Evolutionary conservation across 2,888 invertebrate species (phyloP).

Genomic region (Lasioglossum pauxillum): DNA sequence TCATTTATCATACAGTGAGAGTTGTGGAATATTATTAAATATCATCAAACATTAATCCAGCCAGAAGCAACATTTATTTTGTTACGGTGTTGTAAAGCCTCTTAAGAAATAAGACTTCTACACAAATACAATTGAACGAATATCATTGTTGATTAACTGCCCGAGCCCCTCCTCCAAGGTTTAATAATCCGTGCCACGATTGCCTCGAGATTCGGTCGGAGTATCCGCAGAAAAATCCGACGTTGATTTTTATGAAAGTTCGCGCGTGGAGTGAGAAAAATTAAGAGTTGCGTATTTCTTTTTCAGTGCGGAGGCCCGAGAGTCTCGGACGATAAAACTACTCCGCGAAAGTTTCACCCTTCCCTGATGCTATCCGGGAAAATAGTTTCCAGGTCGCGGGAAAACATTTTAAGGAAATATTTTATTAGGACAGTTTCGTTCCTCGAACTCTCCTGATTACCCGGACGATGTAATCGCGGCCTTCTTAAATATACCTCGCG

Average conservation of each 20-base stretch:
- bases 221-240: not conserved
- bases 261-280: not conserved
- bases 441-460: conserved; percentile 8
- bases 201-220: conserved; percentile 3
- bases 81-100: not conserved
- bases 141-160: not conserved
- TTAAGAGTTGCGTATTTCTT: conserved; percentile 21
- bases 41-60: not conserved
- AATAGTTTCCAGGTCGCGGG: conserved; percentile 13
- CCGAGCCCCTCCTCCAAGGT: not conserved
- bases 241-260: conserved; percentile 16
- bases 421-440: conserved; percentile 18
- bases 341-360: conserved; percentile 9
- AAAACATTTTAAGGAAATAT: conserved; percentile 19
- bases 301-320: not conserved
- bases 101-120: not conserved
- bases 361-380: conserved; percentile 7
- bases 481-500: not conserved
- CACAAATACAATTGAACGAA: not conserved
- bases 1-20: not conserved
- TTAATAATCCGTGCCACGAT: not conserved
- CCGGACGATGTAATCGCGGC: conserved; percentile 7
- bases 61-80: not conserved
- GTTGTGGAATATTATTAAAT: not conserved
- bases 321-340: conserved; percentile 14